Evolutionary conservation across 2,888 invertebrate genomes (phyloP).

Genomic region (Drosophila diplacantha): DNA sequence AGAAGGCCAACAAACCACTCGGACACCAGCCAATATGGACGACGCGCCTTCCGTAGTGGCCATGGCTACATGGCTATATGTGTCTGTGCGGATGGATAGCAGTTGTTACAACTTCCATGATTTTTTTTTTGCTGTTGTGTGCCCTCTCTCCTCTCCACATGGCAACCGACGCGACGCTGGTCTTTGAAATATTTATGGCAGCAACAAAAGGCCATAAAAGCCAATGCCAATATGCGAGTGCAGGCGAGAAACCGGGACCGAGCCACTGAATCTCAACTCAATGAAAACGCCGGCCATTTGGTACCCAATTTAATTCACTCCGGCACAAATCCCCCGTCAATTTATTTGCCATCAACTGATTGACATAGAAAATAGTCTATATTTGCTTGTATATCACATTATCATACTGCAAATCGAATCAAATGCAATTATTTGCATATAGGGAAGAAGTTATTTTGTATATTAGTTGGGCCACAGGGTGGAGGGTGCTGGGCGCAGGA

Average conservation of each 20-base stretch:
- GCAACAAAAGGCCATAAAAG: slow-evolving; percentile 37
- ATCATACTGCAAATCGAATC: slow-evolving; percentile 26
- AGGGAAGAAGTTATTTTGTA: slow-evolving; percentile 15
- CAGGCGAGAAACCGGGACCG: slow-evolving; percentile 15
- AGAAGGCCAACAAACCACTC: slow-evolving; percentile 15
- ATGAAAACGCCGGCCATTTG: slow-evolving; percentile 24
- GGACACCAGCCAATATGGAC: slow-evolving; percentile 30
- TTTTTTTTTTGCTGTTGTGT: slow-evolving; percentile 2
- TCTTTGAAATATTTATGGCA: slow-evolving; percentile 47
- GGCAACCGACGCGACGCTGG: slow-evolving; percentile 31
- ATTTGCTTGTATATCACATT: slow-evolving; percentile 32
- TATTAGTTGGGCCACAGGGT: slow-evolving; percentile 4
- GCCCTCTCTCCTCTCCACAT: not conserved
- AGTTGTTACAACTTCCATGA: slow-evolving; percentile 24
- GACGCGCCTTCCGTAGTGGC: slow-evolving; percentile 10
- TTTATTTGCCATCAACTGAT: slow-evolving; percentile 40
- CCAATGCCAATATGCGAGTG: slow-evolving; percentile 23
- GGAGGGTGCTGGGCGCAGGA: not conserved
- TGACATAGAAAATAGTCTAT: slow-evolving; percentile 28
- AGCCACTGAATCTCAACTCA: slow-evolving; percentile 18
- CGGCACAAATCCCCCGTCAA: slow-evolving; percentile 11
- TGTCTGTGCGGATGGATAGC: slow-evolving; percentile 20
- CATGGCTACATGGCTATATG: slow-evolving; percentile 4
- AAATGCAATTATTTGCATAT: slow-evolving; percentile 33
- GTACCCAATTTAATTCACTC: slow-evolving; percentile 39